Base-by-base conservation (phyloP, 2,888 invertebrate species). In the Nasonia oneida region DNA sequence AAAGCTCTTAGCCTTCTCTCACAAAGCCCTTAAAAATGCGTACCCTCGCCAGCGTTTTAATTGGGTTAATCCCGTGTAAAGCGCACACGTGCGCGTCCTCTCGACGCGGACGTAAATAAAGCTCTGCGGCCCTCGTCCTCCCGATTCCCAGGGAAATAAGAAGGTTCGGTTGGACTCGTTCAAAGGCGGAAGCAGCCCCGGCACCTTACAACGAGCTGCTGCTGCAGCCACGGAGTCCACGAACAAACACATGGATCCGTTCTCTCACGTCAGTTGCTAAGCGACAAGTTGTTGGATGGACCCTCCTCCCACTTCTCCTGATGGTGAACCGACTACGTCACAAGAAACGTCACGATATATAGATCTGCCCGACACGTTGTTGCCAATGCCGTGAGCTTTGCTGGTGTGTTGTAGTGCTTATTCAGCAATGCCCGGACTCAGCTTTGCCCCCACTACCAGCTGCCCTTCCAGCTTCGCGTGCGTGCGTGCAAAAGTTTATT, bases 261-360 rank as follows among this genome's bases (percentile, higher is more conserved):
- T 29, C 18, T 18, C 23, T 42, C 15, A 1, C 2, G 86, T 4
- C 3, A 89, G 91, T 91, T 91, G 90, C 89, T 88, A 89, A 88
- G 91, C 90, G 78, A 91, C 91, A 77, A 57, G 53, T 81, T 74
- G 23, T n/a, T 14, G 42, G 57, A 8, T 61, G 8, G n/a, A 61
- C 5, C 57, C 2, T 23, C 23, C 23, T 23, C 57, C 57, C 23
- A 23, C 86, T 86, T 86, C 78, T 78, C 81, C 87, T 90, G 90
- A 90, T 90, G 89, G 89, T 90, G 88, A n/a, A 12, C 39, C 8
- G 14, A 67, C 74, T 33, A 83, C 83, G 83, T 83, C 83, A 83
- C 71, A 42, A 70, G 70, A 91, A 91, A 91, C 91, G 91, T 91
- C 91, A 91, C 84, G 23, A n/a, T 4, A 33, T 10, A 29, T 29